Conservation (phyloP, 1,140 invertebrate genomes). For the Pissodes strobi region DNA sequence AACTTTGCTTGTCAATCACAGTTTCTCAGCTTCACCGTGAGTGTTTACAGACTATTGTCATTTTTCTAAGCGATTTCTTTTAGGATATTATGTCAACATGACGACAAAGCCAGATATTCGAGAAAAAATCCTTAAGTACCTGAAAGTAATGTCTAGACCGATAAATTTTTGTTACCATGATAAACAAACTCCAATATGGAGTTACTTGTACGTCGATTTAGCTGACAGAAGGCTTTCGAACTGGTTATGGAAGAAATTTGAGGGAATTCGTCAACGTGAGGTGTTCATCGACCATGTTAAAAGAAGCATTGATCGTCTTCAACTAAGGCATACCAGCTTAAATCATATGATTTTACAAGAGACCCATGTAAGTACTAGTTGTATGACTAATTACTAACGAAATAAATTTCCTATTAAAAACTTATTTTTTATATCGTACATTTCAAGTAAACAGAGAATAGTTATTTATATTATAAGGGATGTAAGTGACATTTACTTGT, state of each 20-base stretch:
- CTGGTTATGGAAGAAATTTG: conserved; percentile 83
- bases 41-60: too few relatives aligned
- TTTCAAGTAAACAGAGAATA: too few relatives aligned
- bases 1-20: too few relatives aligned
- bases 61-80: too few relatives aligned
- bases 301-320: conserved; percentile 41
- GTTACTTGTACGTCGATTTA: conserved; percentile 88
- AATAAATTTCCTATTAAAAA: too few relatives aligned
- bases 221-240: conserved; percentile 88
- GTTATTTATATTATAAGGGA: too few relatives aligned
- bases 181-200: conserved; percentile 83
- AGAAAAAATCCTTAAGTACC: conserved; percentile 90
- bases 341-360: conserved; percentile 43
- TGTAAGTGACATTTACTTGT: too few relatives aligned
- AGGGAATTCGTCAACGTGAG: conserved; percentile 76
- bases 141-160: conserved; percentile 88
- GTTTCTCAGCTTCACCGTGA: too few relatives aligned
- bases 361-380: conserved; percentile 39
- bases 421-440: too few relatives aligned
- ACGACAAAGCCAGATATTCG: conserved; percentile 90
- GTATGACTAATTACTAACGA: too few relatives aligned
- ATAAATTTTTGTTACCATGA: conserved; percentile 77
- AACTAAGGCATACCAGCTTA: conserved; percentile 34
- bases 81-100: conserved; percentile 92
- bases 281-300: conserved; percentile 66